Conservation (phyloP, 2,888 invertebrate species). For the Xylota sylvarum region DNA sequence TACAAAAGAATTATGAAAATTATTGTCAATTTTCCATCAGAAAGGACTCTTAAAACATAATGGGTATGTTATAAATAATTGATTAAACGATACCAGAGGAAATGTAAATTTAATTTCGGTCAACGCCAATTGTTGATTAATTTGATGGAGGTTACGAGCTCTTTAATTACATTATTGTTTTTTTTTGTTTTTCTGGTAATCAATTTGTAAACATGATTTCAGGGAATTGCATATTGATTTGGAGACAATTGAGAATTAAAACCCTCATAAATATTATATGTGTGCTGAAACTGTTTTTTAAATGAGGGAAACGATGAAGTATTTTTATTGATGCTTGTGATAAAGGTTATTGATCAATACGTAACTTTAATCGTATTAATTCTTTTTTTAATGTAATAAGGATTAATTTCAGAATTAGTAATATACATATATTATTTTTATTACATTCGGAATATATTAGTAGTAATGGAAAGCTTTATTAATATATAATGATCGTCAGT, state of each 20-base stretch:
- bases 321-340: neutral
- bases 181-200: neutral
- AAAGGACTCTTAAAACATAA: neutral
- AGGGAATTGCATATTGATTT: neutral
- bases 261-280: no score
- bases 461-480: no score
- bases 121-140: neutral
- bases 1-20: neutral
- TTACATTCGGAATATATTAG: no score
- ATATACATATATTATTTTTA: no score
- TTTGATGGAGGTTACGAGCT: neutral
- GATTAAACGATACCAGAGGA: constrained; percentile 3
- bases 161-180: neutral
- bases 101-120: neutral
- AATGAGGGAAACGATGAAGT: neutral
- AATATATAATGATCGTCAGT: no score
- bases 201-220: neutral
- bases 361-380: neutral
- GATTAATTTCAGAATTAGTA: neutral
- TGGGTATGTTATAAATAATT: constrained; percentile 3
- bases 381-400: neutral
- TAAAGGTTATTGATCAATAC: neutral
- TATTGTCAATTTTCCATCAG: neutral
- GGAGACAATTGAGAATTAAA: no score
- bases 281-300: no score